phyloP scores from a whole-genome alignment of 2,797 vertebrate genomes.

The Sarcoramphus papa region DNA sequence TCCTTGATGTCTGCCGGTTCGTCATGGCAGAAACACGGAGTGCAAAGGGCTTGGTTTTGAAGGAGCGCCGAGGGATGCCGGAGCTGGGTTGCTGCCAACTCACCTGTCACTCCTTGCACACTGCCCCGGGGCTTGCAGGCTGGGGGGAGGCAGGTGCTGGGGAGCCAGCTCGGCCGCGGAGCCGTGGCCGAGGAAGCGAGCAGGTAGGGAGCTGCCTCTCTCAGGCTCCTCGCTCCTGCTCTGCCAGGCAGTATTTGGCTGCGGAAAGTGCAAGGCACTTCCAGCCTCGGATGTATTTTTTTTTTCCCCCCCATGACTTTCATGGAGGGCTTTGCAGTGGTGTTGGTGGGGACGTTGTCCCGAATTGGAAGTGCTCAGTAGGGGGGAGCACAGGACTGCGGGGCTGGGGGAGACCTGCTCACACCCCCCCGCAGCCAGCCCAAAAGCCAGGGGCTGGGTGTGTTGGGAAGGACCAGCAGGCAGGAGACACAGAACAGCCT shows the following conservation, averaged over 20 bases:
- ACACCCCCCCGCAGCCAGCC: not conserved
- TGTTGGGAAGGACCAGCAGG: not conserved
- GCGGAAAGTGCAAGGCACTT: not conserved
- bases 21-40: constrained; percentile 21
- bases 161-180: not conserved
- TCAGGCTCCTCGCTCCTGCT: not conserved
- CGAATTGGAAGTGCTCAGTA: accelerated
- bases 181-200: not conserved
- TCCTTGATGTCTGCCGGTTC: constrained; percentile 58
- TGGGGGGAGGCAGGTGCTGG: constrained; percentile 33
- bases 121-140: not conserved
- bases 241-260: not conserved
- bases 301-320: not conserved
- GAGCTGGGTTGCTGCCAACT: constrained; percentile 28
- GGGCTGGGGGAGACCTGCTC: not conserved
- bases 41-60: constrained; percentile 54
- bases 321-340: not conserved
- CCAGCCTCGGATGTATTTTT: not conserved
- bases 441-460: not conserved
- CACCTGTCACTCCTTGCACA: constrained; percentile 49
- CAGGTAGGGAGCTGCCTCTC: not conserved
- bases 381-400: not conserved
- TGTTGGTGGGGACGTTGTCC: not conserved
- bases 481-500: not conserved
- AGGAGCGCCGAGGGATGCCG: not conserved